phyloP scores from a whole-genome alignment of 2,888 invertebrate species.

The Polyploca ridens region DNA sequence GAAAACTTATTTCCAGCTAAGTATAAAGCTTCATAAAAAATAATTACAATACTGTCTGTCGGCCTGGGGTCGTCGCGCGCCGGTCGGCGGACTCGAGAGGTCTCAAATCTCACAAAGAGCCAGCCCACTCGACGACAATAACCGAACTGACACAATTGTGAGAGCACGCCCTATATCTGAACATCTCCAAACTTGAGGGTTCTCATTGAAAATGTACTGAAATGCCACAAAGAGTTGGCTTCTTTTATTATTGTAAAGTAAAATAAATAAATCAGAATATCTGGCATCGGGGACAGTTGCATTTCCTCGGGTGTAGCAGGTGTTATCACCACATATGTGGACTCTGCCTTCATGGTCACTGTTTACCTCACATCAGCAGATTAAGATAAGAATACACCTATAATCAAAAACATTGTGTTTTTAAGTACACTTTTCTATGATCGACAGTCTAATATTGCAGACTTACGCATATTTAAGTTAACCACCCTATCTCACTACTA shows the following conservation, averaged over 20 bases:
- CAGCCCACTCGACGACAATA: slow-evolving; percentile 9
- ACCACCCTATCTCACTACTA: not conserved
- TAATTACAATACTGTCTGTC: not conserved
- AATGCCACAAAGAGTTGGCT: not conserved
- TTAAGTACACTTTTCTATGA: no score
- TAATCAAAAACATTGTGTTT: no score
- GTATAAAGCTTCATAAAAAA: slow-evolving; percentile 5
- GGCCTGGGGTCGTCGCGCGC: not conserved
- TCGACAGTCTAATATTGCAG: not conserved
- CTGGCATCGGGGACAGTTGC: not conserved
- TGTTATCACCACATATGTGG: not conserved
- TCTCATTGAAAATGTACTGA: not conserved
- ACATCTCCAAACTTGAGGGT: not conserved
- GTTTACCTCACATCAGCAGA: no score
- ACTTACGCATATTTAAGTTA: not conserved
- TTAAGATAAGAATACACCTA: no score
- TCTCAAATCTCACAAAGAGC: slow-evolving; percentile 12
- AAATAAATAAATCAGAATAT: not conserved
- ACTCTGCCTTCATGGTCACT: no score
- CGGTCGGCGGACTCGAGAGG: slow-evolving; percentile 3
- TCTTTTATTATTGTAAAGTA: not conserved
- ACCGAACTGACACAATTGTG: slow-evolving; percentile 12
- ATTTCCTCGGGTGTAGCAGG: not conserved
- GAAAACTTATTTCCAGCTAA: not conserved
- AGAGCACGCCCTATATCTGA: slow-evolving; percentile 6